phyloP scores from a whole-genome alignment of 2,797 vertebrate genomes.

The Coregonus ussuriensis region DNA sequence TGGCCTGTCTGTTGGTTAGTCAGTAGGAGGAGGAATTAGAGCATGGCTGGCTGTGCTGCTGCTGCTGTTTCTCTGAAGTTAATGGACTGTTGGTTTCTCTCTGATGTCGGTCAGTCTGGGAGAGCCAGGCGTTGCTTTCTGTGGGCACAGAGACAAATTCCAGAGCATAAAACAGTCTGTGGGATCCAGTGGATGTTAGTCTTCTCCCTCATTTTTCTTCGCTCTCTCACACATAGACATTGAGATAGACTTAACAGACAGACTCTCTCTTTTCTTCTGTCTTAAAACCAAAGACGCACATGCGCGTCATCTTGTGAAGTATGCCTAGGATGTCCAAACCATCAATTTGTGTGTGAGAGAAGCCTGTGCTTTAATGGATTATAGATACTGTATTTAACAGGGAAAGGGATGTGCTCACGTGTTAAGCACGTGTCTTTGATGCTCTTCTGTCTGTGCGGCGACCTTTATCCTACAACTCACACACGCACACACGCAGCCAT shows the following conservation, averaged over 20 bases:
- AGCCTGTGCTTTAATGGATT: background rate
- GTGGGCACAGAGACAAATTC: background rate
- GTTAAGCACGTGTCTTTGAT: background rate
- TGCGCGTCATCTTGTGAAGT: constrained; percentile 63
- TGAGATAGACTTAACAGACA: background rate
- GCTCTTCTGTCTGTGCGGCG: background rate
- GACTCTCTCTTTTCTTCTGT: background rate
- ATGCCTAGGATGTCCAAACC: constrained; percentile 60
- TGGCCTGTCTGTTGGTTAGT: background rate
- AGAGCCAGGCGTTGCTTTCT: background rate
- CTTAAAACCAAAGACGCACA: background rate
- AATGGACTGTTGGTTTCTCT: background rate
- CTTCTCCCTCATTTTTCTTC: background rate
- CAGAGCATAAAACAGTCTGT: constrained; percentile 1
- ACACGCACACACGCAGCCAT: background rate
- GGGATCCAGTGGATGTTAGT: background rate
- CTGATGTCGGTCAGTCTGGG: background rate
- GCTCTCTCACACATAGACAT: background rate
- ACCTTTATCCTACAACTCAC: background rate
- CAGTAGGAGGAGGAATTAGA: background rate
- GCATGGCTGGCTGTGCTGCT: background rate
- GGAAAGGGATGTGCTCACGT: background rate
- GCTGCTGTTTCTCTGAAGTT: background rate
- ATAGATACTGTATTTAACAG: background rate
- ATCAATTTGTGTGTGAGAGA: constrained; percentile 60